Evolutionary conservation across 1,140 invertebrate genomes (phyloP).

Genomic region (Penaeus vannamei): DNA sequence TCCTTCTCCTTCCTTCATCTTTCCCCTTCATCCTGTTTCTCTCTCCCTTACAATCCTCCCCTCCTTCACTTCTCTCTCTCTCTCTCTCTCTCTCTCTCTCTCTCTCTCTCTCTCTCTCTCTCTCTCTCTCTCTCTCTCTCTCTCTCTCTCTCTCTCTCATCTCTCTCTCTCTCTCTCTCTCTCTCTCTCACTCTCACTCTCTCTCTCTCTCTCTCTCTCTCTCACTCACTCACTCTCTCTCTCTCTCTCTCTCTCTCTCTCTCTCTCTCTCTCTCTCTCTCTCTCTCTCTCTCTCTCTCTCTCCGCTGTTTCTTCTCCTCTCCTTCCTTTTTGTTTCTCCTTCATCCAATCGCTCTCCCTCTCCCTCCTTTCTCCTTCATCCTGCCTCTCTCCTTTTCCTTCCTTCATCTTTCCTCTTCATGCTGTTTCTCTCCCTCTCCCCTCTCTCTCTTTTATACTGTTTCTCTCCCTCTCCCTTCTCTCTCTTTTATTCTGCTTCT

Average conservation of each 20-base stretch:
- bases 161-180: not conserved
- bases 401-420: too few species aligned
- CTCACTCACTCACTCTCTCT: too few species aligned
- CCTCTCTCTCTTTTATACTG: too few species aligned
- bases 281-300: not conserved
- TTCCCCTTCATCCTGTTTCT: too few species aligned
- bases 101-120: not conserved
- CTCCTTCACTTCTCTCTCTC: too few species aligned
- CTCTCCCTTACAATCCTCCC: too few species aligned
- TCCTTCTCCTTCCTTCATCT: too few species aligned
- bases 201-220: conserved; percentile 1
- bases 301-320: not conserved
- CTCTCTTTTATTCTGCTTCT: too few species aligned
- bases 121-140: not conserved
- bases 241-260: conserved; percentile 12
- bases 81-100: not conserved
- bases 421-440: too few species aligned
- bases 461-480: too few species aligned
- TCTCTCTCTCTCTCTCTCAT: not conserved
- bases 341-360: not conserved
- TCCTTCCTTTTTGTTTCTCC: not conserved
- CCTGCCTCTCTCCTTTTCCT: too few species aligned
- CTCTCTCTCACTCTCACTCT: not conserved
- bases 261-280: not conserved
- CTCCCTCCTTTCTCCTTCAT: not conserved